These are phyloP conservation scores for Pammene fasciana DNA, from an alignment of 2,888 invertebrate species.

Conservation along the genomic window DNA sequence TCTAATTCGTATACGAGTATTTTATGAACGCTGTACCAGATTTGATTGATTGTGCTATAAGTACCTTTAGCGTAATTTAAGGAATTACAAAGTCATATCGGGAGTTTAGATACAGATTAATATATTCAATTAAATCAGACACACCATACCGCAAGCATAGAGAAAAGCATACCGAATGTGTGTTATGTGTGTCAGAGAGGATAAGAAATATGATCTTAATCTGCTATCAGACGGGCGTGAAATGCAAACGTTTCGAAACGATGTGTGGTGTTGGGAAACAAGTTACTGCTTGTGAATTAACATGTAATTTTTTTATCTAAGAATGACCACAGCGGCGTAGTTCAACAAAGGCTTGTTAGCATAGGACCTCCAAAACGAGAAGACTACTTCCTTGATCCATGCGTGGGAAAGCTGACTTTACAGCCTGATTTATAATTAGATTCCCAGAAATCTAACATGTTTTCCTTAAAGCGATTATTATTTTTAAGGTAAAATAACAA, in stretches of 20 bases:
- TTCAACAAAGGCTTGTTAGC: conserved; percentile 48
- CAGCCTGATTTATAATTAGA: not conserved
- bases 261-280: conserved; percentile 56
- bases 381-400: conserved; percentile 40
- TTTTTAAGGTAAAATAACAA: too few relatives aligned
- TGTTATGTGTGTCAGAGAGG: conserved; percentile 22
- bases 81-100: not conserved
- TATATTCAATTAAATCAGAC: not conserved
- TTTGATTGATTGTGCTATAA: conserved; percentile 36
- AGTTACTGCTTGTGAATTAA: conserved; percentile 56
- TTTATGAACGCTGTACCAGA: conserved; percentile 35
- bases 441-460: not conserved
- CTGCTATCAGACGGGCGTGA: conserved; percentile 58
- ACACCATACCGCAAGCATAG: not conserved
- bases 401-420: conserved; percentile 47
- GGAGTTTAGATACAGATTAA: not conserved
- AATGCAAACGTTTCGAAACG: conserved; percentile 60
- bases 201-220: conserved; percentile 53
- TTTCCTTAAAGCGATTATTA: too few relatives aligned
- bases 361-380: conserved; percentile 48
- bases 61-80: not conserved
- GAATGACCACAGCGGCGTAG: conserved; percentile 44
- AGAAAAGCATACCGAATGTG: not conserved
- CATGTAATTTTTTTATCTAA: conserved; percentile 48
- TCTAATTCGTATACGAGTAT: conserved; percentile 19